Evolutionary conservation across 2,888 invertebrate genomes (phyloP).

Genomic region (Ommatoiulus sabulosus): DNA sequence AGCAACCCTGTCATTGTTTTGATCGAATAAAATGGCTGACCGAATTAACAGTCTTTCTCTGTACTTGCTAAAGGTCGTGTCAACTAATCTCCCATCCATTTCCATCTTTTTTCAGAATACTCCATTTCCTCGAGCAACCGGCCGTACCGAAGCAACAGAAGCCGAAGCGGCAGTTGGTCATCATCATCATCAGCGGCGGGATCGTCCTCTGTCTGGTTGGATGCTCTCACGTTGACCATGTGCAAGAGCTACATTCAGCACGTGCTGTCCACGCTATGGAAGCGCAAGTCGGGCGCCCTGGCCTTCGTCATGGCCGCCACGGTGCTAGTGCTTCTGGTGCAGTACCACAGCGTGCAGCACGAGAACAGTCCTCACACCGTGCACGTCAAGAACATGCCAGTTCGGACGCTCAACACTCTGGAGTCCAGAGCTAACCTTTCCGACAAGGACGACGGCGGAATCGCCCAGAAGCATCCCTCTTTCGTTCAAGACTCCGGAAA

Average conservation of each 20-base stretch:
- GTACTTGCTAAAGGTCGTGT: too few relatives aligned
- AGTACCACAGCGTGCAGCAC: constrained; percentile 59
- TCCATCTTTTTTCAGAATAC: background rate
- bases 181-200: background rate
- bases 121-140: background rate
- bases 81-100: background rate
- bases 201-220: background rate
- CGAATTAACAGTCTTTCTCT: too few relatives aligned
- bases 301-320: constrained; percentile 53
- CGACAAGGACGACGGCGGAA: constrained; percentile 10
- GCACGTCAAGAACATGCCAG: background rate
- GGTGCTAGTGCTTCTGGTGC: constrained; percentile 57
- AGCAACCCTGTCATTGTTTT: too few relatives aligned
- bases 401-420: constrained; percentile 49
- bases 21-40: too few relatives aligned
- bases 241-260: constrained; percentile 56
- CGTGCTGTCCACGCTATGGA: constrained; percentile 58
- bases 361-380: background rate
- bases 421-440: constrained; percentile 27
- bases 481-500: background rate
- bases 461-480: background rate
- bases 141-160: background rate
- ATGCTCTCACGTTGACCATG: constrained; percentile 50
- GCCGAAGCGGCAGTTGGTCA: background rate
- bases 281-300: constrained; percentile 55